These are phyloP conservation scores for Peromyscus attwateri DNA, from an alignment of 2,797 vertebrate species.

Conservation along the genomic window DNA sequence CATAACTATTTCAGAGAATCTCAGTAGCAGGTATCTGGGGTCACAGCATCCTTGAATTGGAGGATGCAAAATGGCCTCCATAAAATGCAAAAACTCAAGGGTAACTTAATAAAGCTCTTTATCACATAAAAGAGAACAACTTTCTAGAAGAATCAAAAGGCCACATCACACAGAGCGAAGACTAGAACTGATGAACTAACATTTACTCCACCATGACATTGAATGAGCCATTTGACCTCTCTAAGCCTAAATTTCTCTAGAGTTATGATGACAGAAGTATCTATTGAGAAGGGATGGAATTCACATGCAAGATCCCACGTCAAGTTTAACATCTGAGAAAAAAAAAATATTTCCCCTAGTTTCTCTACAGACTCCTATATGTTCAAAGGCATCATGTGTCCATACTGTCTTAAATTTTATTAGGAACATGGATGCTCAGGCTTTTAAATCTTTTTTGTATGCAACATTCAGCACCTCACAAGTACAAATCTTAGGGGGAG, in stretches of 20 bases:
- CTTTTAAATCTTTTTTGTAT: neutral
- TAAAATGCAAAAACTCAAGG: neutral
- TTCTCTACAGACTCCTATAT: neutral
- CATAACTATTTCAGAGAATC: neutral
- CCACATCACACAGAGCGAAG: neutral
- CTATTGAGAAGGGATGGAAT: neutral
- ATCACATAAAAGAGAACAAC: neutral
- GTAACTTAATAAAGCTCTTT: neutral
- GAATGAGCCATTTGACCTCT: neutral
- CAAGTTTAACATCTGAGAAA: neutral
- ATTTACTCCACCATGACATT: neutral
- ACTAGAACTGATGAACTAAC: neutral
- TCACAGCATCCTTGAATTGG: neutral
- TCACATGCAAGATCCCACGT: neutral
- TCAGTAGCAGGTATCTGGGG: neutral
- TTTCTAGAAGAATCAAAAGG: conserved; percentile 25
- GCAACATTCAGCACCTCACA: neutral
- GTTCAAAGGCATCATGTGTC: neutral
- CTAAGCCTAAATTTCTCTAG: neutral
- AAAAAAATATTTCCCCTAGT: rapidly evolving
- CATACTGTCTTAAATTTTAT: neutral
- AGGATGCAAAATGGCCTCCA: neutral
- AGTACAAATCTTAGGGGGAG: neutral
- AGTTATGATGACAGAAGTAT: neutral
- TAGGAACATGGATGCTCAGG: neutral